Percentiles rank a stretch among this genome's conserved stretches.
These are phyloP conservation scores for Diogma glabrata DNA, from an alignment of 2,888 invertebrate species.

Conservation along the genomic window DNA sequence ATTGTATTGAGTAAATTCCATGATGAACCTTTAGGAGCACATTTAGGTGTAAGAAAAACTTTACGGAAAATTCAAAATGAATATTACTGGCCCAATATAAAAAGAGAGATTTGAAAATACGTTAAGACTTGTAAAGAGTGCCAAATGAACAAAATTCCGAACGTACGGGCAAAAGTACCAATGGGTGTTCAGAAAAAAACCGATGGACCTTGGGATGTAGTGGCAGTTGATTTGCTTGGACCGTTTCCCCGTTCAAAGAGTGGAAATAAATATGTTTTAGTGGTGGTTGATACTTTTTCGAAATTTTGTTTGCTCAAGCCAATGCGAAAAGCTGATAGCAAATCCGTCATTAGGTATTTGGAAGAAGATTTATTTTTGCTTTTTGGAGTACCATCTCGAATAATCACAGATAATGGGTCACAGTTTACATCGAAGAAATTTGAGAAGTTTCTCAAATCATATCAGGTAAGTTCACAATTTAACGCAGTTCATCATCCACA, in stretches of 20 bases:
- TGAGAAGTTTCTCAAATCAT: not conserved
- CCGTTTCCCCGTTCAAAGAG: conserved; percentile 1
- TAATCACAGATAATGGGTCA: conserved; percentile 4
- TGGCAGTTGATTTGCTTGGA: not conserved
- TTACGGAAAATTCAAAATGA: not conserved
- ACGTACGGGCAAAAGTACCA: no score
- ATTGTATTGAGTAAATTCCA: not conserved
- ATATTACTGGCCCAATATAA: conserved; percentile 5
- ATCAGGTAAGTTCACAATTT: not conserved
- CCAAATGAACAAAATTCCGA: not conserved
- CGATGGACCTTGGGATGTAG: conserved; percentile 1
- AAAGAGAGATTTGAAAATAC: not conserved
- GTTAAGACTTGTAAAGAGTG: not conserved
- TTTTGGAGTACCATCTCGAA: not conserved
- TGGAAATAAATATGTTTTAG: not conserved
- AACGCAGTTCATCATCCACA: conserved; percentile 23
- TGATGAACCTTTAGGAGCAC: not conserved
- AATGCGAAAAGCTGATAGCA: not conserved
- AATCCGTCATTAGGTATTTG: not conserved
- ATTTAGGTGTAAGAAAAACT: not conserved
- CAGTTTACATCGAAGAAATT: not conserved
- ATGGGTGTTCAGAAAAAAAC: not conserved
- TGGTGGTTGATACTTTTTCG: not conserved
- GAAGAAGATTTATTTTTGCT: not conserved
- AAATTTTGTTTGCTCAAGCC: not conserved